phyloP scores from a whole-genome alignment of 2,888 invertebrate species.

The Platycheirus albimanus region DNA sequence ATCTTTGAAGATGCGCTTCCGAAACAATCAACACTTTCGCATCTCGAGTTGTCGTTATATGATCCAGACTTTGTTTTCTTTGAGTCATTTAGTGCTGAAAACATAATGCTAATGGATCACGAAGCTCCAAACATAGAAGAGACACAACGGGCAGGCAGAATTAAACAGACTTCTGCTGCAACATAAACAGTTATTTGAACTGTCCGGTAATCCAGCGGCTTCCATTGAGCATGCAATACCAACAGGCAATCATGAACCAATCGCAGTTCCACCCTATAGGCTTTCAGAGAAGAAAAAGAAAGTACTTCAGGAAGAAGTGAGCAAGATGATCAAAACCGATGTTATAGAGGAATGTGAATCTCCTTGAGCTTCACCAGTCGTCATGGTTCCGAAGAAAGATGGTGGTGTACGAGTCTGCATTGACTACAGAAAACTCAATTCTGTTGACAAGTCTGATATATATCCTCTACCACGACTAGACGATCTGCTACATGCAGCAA shows the following conservation, averaged over 20 bases:
- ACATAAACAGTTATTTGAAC: conserved; percentile 16
- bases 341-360: conserved; percentile 80
- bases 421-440: too few species aligned
- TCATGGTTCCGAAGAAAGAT: too few species aligned
- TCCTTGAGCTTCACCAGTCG: conserved; percentile 79
- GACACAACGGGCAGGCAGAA: not conserved
- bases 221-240: conserved; percentile 75
- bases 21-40: not conserved
- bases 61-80: conserved; percentile 2
- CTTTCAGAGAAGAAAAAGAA: conserved; percentile 75
- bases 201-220: conserved; percentile 3
- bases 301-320: too few species aligned
- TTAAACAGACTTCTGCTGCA: conserved; percentile 3
- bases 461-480: too few species aligned
- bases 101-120: too few species aligned
- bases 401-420: too few species aligned
- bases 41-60: not conserved
- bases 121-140: too few species aligned
- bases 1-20: not conserved
- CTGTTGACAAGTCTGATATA: conserved; percentile 76
- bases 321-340: conserved; percentile 77
- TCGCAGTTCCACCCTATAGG: conserved; percentile 78
- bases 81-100: not conserved
- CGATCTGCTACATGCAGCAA: too few species aligned
- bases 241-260: conserved; percentile 77